Base-by-base conservation (phyloP, 2,888 invertebrate genomes). In the Acrobasis repandana region DNA sequence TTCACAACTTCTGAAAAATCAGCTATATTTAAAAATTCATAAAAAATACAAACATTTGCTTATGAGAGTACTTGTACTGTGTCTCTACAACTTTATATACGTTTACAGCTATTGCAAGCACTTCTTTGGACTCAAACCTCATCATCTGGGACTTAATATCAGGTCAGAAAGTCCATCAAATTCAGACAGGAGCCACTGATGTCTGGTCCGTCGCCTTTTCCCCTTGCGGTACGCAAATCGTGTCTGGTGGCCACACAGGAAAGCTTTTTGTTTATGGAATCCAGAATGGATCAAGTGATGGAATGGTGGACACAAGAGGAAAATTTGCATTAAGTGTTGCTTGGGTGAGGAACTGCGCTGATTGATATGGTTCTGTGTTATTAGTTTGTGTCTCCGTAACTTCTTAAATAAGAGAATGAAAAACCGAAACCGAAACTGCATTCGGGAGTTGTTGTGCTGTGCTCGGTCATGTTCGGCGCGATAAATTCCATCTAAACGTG, bases 161-260 rank as follows among this genome's bases (percentile, higher is more conserved):
- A 9, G 98, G 98, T 0, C 95, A 96, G 67, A 96, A 96, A 83
- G 94, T 96, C 54, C 96, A 96, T 66, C 95, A 95, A 72, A 95
- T 98, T 60, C 95, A 97, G 76, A 96, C 96, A 38, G 97, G 97
- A 0, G 97, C 97, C 0, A 95, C 96, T 0, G 97, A 99, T 88
- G 94, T 97, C 36, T 99, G 99, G 99, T 97, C 97, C 0, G 95
- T 98, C 0, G 95, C 95, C 4, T 98, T 98, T 83, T 98, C 98
- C 0, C 98, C 98, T 0, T 97, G 98, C 79, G 96, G 97, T 64
- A 95, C 95, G 73, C 95, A 95, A 75, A 94, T 99, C 11, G 97
- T 98, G 15, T 96, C 98, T 2, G 98, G 98, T 0, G 96, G 97
- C 67, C 97, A 98, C 80, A 95, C 96, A 9, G 98, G 98, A 9